phyloP scores from a whole-genome alignment of 2,888 invertebrate species.

The Dromius quadrimaculatus region DNA sequence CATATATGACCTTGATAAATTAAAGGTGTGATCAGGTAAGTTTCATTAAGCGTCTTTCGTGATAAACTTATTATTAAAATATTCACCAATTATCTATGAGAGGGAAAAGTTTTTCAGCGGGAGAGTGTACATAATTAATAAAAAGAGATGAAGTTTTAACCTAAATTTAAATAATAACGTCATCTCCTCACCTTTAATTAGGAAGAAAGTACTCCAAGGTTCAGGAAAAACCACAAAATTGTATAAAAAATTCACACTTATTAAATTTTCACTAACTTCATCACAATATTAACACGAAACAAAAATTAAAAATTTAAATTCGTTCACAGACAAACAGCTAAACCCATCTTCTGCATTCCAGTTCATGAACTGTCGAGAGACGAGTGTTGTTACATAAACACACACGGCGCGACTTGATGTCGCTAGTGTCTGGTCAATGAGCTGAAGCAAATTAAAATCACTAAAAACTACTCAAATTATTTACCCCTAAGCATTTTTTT shows the following conservation, averaged over 20 bases:
- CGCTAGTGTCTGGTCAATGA: slow-evolving; percentile 27
- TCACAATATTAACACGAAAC: slow-evolving; percentile 41
- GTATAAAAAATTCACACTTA: slow-evolving; percentile 25
- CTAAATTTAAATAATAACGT: slow-evolving; percentile 45
- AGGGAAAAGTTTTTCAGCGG: background rate
- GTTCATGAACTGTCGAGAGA: slow-evolving; percentile 46
- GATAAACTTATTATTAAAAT: slow-evolving; percentile 11
- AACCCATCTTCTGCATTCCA: slow-evolving; percentile 50
- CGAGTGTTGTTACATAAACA: slow-evolving; percentile 24
- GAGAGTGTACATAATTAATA: slow-evolving; percentile 14
- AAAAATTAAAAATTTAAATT: slow-evolving; percentile 36
- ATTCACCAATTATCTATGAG: background rate
- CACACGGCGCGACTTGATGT: slow-evolving; percentile 19
- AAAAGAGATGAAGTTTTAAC: slow-evolving; percentile 45
- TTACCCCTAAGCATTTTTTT: no score
- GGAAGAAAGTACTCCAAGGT: slow-evolving; percentile 42
- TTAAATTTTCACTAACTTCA: slow-evolving; percentile 37
- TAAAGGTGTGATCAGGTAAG: slow-evolving; percentile 49
- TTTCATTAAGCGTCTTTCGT: slow-evolving; percentile 4
- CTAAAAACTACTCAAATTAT: no score
- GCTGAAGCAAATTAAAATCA: no score
- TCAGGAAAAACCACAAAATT: slow-evolving; percentile 8
- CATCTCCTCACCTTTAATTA: slow-evolving; percentile 41
- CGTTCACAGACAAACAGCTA: slow-evolving; percentile 44
- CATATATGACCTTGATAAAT: slow-evolving; percentile 48